Conservation (phyloP, 1,140 invertebrate species). For the Drosophila nannoptera region DNA sequence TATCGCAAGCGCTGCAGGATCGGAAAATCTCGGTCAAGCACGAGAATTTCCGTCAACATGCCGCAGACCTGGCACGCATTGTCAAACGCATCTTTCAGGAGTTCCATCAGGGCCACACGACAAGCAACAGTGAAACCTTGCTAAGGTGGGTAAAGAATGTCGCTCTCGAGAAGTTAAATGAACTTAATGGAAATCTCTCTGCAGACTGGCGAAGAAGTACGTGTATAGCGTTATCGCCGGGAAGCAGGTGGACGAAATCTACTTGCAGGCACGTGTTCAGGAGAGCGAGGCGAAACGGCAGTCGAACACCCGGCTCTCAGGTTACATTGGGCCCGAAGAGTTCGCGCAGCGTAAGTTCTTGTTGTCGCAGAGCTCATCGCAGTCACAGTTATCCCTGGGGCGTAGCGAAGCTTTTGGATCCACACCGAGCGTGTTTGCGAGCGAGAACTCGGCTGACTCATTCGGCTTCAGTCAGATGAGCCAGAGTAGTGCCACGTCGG, state of each 20-base stretch:
- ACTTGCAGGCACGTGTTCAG: conserved; percentile 73
- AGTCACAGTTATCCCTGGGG: conserved; percentile 17
- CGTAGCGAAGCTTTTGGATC: conserved; percentile 33
- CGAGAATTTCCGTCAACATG: conserved; percentile 82
- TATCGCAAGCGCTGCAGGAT: conserved; percentile 82
- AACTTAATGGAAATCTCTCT: not conserved
- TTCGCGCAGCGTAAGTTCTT: conserved; percentile 66
- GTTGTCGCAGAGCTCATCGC: conserved; percentile 36
- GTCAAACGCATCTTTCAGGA: conserved; percentile 79
- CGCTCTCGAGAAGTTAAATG: not conserved
- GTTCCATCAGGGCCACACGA: conserved; percentile 64
- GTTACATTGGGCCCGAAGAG: conserved; percentile 77
- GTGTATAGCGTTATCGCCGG: conserved; percentile 81
- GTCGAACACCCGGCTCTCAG: conserved; percentile 58
- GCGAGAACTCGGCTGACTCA: conserved; percentile 67
- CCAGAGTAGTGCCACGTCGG: conserved; percentile 32
- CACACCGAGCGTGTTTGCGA: conserved; percentile 59
- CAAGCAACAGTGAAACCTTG: conserved; percentile 74
- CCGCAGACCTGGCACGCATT: conserved; percentile 80
- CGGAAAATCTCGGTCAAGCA: conserved; percentile 82
- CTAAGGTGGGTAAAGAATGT: conserved; percentile 63
- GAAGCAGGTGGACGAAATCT: conserved; percentile 80
- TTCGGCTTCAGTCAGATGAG: conserved; percentile 61
- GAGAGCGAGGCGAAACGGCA: conserved; percentile 59
- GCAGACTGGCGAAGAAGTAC: conserved; percentile 81